A percentile compares a stretch with the other conserved stretches of the same genome.
phyloP scores from a whole-genome alignment of 2,797 vertebrate genomes.

The Sebastes taczanowskii region DNA sequence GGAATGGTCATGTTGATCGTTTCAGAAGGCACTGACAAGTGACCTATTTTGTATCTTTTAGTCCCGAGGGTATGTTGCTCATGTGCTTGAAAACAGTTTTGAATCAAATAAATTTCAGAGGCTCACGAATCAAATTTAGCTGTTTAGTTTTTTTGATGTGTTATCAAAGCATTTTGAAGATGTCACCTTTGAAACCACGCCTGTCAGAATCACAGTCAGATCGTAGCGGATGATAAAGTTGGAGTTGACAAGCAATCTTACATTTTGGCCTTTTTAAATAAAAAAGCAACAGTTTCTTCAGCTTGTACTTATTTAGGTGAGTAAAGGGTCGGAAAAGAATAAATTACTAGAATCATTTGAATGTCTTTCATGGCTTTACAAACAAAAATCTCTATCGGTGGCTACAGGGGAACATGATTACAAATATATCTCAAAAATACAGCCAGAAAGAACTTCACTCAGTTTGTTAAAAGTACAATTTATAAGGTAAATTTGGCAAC shows the following conservation, averaged over 20 bases:
- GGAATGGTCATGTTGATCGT: background rate
- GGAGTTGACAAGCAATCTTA: slow-evolving; percentile 29
- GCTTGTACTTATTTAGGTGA: background rate
- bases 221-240: background rate
- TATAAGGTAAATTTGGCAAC: background rate
- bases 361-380: background rate
- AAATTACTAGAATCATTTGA: background rate
- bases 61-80: background rate
- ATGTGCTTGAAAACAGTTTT: background rate
- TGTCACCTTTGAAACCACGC: slow-evolving; percentile 7
- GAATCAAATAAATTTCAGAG: background rate
- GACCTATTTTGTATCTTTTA: background rate
- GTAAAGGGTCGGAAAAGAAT: slow-evolving; percentile 1
- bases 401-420: background rate
- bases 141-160: background rate
- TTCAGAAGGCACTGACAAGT: background rate
- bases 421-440: background rate
- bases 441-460: background rate
- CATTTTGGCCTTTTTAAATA: slow-evolving; percentile 37
- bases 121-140: background rate
- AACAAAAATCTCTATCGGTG: background rate
- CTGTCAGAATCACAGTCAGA: slow-evolving; percentile 39
- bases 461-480: background rate
- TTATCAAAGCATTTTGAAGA: slow-evolving; percentile 30
- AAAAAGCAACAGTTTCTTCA: slow-evolving; percentile 13